phyloP scores from a whole-genome alignment of 2,113 vertebrate genomes.

The Aphyosemion australe region DNA sequence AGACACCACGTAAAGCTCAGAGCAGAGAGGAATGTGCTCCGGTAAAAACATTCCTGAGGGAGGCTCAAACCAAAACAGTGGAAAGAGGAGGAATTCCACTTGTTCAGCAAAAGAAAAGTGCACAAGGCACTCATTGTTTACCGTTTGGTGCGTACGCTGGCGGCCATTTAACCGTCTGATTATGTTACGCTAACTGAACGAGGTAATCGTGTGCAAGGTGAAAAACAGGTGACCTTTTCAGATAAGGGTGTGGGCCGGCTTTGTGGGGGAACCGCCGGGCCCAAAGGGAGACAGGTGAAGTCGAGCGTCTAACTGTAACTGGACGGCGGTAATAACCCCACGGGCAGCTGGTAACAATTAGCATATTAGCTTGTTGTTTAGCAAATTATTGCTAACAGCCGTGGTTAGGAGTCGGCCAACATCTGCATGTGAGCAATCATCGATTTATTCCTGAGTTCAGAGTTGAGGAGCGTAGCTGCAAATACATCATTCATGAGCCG shows the following conservation, averaged over 20 bases:
- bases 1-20: constrained; percentile 54
- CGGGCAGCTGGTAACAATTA: constrained; percentile 76
- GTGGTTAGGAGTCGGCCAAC: constrained; percentile 64
- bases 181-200: constrained; percentile 71
- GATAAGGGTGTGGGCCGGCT: constrained; percentile 25
- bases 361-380: constrained; percentile 80
- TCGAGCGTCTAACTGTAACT: constrained; percentile 74
- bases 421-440: constrained; percentile 75
- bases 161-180: constrained; percentile 51
- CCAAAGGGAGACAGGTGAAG: constrained; percentile 61
- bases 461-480: constrained; percentile 64
- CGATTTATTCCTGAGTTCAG: constrained; percentile 74
- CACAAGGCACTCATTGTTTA: constrained; percentile 73
- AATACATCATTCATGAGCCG: constrained; percentile 74
- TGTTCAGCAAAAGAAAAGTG: constrained; percentile 62
- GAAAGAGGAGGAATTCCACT: constrained; percentile 70
- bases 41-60: constrained; percentile 72
- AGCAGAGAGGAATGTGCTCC: constrained; percentile 66
- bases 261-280: constrained; percentile 27
- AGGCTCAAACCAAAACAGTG: constrained; percentile 69
- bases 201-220: constrained; percentile 58
- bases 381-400: constrained; percentile 79
- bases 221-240: constrained; percentile 44
- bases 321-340: constrained; percentile 66
- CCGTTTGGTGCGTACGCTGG: constrained; percentile 45